Conservation (phyloP, 2,797 vertebrate genomes). For the Varecia variegata region DNA sequence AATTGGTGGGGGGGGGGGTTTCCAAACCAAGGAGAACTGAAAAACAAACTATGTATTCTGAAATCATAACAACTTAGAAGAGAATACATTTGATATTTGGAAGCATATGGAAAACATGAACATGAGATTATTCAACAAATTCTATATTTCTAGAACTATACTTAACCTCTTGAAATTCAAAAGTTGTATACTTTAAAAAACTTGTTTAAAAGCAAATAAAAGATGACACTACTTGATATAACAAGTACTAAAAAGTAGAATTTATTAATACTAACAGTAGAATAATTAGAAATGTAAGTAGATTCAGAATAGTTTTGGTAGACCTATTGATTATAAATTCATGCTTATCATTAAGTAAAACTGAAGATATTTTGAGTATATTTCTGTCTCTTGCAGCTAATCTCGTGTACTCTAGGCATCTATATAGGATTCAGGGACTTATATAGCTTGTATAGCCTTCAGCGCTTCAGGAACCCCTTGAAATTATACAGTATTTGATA, state of each 20-base stretch:
- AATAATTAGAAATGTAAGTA: conserved; percentile 25
- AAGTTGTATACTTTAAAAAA: not conserved
- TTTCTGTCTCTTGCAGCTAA: conserved; percentile 12
- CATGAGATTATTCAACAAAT: conserved; percentile 1
- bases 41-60: not conserved
- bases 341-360: not conserved
- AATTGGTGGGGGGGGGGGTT: not conserved
- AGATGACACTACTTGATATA: not conserved
- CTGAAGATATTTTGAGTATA: not conserved
- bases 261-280: not conserved
- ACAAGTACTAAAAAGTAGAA: conserved; percentile 3
- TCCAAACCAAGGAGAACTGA: conserved; percentile 25
- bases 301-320: conserved; percentile 24
- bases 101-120: conserved; percentile 18
- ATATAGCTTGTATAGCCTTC: no score
- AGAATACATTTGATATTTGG: conserved; percentile 19
- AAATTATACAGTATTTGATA: not conserved
- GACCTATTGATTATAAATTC: conserved; percentile 3
- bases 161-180: not conserved
- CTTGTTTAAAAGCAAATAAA: not conserved
- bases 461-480: not conserved
- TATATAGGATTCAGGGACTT: not conserved
- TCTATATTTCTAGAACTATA: conserved; percentile 35
- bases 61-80: not conserved
- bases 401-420: not conserved